phyloP scores from a whole-genome alignment of 37 sponge, comb jelly and placozoan genomes.

The Spongia lamella region DNA sequence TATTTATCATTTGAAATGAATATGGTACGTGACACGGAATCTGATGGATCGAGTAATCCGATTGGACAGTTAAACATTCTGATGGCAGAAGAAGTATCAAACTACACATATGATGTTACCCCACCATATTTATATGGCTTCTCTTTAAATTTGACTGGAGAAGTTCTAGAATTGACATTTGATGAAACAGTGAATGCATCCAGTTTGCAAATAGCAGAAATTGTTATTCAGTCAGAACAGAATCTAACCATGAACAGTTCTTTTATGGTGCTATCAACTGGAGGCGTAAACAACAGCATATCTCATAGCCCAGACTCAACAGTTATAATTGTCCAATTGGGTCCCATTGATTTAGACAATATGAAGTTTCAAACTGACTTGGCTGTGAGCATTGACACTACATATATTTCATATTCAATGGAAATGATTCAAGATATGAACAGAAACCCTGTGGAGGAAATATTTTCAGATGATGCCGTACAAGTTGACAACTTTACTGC shows the following conservation, averaged over 20 bases:
- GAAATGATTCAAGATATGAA: slow-evolving; percentile 70
- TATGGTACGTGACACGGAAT: slow-evolving; percentile 67
- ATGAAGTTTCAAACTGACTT: slow-evolving; percentile 55
- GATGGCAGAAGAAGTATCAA: slow-evolving; percentile 6
- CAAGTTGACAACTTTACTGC: slow-evolving; percentile 46
- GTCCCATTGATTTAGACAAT: slow-evolving; percentile 71
- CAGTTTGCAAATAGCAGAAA: slow-evolving; percentile 55
- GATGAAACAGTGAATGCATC: slow-evolving; percentile 83
- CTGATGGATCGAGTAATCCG: slow-evolving; percentile 37
- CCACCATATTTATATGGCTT: slow-evolving; percentile 58
- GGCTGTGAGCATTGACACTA: slow-evolving; percentile 55
- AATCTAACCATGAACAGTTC: not conserved
- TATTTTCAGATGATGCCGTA: slow-evolving; percentile 21
- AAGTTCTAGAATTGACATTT: slow-evolving; percentile 68
- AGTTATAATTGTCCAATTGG: slow-evolving; percentile 67
- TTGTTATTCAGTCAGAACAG: slow-evolving; percentile 46
- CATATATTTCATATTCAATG: slow-evolving; percentile 60
- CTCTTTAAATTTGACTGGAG: slow-evolving; percentile 76
- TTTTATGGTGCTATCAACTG: slow-evolving; percentile 35
- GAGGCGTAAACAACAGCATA: slow-evolving; percentile 57
- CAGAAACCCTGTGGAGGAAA: slow-evolving; percentile 44
- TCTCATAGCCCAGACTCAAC: slow-evolving; percentile 52
- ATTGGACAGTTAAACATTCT: slow-evolving; percentile 18
- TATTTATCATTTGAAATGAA: slow-evolving; percentile 36
- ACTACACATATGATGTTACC: slow-evolving; percentile 67